Evolutionary conservation across 2,888 invertebrate species (phyloP), one percentile per base, ranked within the genome.

Genomic region (Drosophila conformis): DNA sequence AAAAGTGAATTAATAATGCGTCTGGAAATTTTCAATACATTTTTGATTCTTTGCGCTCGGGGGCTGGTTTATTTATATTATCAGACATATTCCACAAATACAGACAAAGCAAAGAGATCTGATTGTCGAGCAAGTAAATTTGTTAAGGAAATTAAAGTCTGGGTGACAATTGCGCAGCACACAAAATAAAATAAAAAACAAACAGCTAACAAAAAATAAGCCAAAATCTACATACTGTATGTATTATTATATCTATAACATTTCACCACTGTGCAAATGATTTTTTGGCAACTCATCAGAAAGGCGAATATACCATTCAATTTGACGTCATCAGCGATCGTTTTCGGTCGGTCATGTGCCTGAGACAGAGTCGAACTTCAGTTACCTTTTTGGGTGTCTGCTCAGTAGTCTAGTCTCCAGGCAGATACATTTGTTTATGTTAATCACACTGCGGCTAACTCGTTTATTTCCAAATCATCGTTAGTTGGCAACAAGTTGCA

Each of bases 121-220:
- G 56, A 66, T 82, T 85, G 73, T 76, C 72, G 54, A 57, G 38
- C 60, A 61, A 72, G 67, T 66, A 76, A 80, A 80, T 63, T 65
- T 54, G 27, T 35, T 42, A 42, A 56, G 15, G 31, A 59, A 80
- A 65, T 67, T 53, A 66, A 75, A 76, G 53, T 75, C 74, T 61
- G 52, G 38, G 29, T 80, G 77, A 70, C 79, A 84, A 84, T 87
- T 89, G 89, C 83, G 83, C 83, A 84, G 79, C 73, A 75, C 65
- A 65, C 63, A 62, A 64, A 62, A 61, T 29, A 52, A 56, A 62
- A 76, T 38, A 61, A 61, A 54, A 57, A 36, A 49, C 27, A 53
- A 48, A 60, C 15, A 56, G 7, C 46, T 57, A 25, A 21, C 25
- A 46, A 68, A 42, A 61, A 57, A 53, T 31, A 57, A 46, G 40